Evolutionary conservation across 2,797 vertebrate species (phyloP).

Genomic region (Syngnathus acus): DNA sequence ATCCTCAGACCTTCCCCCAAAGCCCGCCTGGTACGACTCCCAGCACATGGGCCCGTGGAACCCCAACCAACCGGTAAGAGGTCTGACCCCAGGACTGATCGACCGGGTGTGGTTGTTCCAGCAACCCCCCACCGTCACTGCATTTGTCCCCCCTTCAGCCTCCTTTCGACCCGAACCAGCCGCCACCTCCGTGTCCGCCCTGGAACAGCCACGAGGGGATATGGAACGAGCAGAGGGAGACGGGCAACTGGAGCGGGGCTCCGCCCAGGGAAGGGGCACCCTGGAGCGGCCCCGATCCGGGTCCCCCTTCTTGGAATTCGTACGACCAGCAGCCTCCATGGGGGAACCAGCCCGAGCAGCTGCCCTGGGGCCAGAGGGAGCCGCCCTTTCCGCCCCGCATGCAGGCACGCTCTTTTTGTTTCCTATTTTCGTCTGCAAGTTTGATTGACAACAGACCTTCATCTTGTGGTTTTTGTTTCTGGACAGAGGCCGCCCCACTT

Average conservation of each 20-base stretch:
- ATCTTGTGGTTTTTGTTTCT: not conserved
- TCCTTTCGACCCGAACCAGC: slow-evolving; percentile 77
- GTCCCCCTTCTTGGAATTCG: slow-evolving; percentile 84
- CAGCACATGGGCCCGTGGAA: slow-evolving; percentile 89
- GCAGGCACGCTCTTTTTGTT: slow-evolving; percentile 55
- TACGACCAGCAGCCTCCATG: slow-evolving; percentile 87
- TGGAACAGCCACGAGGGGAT: slow-evolving; percentile 96
- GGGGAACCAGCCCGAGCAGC: slow-evolving; percentile 90
- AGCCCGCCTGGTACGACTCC: slow-evolving; percentile 89
- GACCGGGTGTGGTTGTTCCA: not conserved
- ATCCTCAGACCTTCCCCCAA: slow-evolving; percentile 82
- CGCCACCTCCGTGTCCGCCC: slow-evolving; percentile 89
- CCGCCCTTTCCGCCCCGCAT: slow-evolving; percentile 86
- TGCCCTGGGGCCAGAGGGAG: slow-evolving; percentile 93
- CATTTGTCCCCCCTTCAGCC: slow-evolving; percentile 39
- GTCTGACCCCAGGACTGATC: not conserved
- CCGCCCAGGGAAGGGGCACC: slow-evolving; percentile 79
- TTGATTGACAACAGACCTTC: not conserved
- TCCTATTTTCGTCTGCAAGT: not conserved
- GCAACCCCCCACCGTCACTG: no score
- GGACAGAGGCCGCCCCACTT: slow-evolving; percentile 86
- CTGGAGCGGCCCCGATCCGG: slow-evolving; percentile 82
- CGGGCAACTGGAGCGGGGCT: slow-evolving; percentile 87
- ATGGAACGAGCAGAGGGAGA: slow-evolving; percentile 91
- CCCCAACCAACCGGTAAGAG: slow-evolving; percentile 79